phyloP scores from a whole-genome alignment of 2,797 vertebrate species.

The Coendou prehensilis region DNA sequence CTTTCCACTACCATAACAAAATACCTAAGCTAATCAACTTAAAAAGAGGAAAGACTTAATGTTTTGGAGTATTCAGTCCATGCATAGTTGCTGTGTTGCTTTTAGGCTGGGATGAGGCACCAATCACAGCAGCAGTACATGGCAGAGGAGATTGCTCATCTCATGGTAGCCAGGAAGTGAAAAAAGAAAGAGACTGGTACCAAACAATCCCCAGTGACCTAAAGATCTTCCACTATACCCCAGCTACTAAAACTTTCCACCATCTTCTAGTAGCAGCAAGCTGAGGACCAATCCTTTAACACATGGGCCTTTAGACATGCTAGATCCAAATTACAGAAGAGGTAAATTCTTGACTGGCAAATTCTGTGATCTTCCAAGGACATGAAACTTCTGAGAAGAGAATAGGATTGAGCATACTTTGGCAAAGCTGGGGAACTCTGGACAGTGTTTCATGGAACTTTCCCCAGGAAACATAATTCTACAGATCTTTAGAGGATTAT shows the following conservation, averaged over 20 bases:
- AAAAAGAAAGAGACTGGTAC: neutral
- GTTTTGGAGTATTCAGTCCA: neutral
- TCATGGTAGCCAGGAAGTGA: neutral
- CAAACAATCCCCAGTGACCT: neutral
- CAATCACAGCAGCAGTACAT: neutral
- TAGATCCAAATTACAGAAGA: neutral
- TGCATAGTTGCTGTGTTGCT: neutral
- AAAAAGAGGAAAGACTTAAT: neutral
- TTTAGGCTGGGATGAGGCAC: neutral
- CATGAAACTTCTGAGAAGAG: neutral
- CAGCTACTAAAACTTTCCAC: neutral
- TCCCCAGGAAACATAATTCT: constrained; percentile 21
- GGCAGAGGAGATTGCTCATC: neutral
- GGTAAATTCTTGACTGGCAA: neutral
- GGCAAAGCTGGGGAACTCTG: neutral
- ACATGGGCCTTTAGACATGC: neutral
- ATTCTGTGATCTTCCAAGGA: constrained; percentile 18
- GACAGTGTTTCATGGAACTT: neutral
- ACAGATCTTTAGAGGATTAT: neutral
- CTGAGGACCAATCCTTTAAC: neutral
- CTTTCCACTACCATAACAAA: neutral
- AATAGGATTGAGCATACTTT: neutral
- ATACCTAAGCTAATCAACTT: neutral
- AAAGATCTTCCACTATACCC: neutral
- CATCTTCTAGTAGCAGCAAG: neutral